These are phyloP conservation scores for Entomobrya multifasciata DNA, from an alignment of 2,888 invertebrate species.

Conservation along the genomic window DNA sequence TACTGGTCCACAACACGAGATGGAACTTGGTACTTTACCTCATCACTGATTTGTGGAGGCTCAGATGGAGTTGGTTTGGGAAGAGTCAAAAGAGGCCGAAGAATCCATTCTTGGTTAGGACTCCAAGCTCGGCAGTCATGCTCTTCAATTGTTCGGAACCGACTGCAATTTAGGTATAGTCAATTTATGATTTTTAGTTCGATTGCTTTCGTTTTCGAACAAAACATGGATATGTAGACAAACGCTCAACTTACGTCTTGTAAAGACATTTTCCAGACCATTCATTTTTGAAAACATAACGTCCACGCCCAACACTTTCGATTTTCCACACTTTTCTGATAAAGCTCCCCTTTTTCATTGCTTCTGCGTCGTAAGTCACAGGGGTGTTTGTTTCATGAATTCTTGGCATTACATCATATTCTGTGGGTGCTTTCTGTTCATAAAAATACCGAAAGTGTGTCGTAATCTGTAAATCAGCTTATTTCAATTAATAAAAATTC, in stretches of 20 bases:
- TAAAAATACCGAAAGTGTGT: no score
- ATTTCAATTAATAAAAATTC: no score
- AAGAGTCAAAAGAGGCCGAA: conserved; percentile 69
- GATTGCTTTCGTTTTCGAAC: neutral
- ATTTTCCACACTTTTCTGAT: conserved; percentile 75
- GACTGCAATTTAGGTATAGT: conserved; percentile 48
- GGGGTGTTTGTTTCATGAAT: conserved; percentile 73
- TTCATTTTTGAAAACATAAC: conserved; percentile 73
- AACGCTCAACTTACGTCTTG: conserved; percentile 70
- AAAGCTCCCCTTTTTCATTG: conserved; percentile 73
- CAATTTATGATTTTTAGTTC: neutral
- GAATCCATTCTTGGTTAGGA: conserved; percentile 74
- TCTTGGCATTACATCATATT: conserved; percentile 74
- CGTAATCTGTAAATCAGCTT: no score
- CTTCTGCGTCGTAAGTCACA: conserved; percentile 71
- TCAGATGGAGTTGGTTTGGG: conserved; percentile 54
- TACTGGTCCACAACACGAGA: conserved; percentile 71
- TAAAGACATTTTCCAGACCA: conserved; percentile 75
- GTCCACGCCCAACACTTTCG: conserved; percentile 73
- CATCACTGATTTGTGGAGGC: conserved; percentile 34
- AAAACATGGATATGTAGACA: neutral
- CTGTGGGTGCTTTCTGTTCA: conserved; percentile 69
- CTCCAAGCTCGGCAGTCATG: conserved; percentile 73
- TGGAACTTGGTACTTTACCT: conserved; percentile 68
- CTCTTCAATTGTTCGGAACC: conserved; percentile 71